Evolutionary conservation across 2,888 invertebrate species (phyloP), one percentile per base, ranked within the genome.

Genomic region (Eristalis pertinax): DNA sequence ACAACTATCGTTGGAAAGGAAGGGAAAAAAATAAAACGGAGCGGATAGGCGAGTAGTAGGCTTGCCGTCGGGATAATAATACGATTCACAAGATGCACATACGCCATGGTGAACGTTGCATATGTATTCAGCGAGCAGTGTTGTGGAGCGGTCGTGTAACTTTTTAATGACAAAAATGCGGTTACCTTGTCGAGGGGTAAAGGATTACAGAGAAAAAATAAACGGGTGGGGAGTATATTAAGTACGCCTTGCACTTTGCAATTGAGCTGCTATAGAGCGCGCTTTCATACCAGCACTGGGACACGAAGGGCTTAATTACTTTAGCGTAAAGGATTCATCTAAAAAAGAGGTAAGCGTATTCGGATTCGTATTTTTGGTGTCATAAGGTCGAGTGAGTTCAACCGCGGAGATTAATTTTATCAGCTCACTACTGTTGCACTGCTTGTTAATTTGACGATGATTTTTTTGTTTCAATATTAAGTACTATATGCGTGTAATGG

Each of bases 81-180:
- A 76, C 79, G 62, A 79, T 87, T 84, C 79, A 80, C 50, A 84
- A 76, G 73, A 84, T 87, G 87, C 87, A 80, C 72, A 87, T 86
- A 78, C 69, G 82, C 74, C 78, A 70, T 58, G 50, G 78, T 83
- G 78, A 70, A 60, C 58, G 78, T 50, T 83, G 70, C 82, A 74
- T 74, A 65, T 62, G 38, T 78, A 75, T 67, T 77, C 84, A 78
- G 72, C 60, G 64, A 73, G 65, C 67, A 69, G 78, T 68, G 56
- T 80, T 70, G 79, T 79, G 79, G 79, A 88, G 85, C 79, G 79
- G 77, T 63, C 81, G 84, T 82, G 87, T 87, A 84, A 87, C 87
- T 89, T 89, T 89, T 89, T 89, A 89, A 89, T 89, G 84, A 87
- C 75, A 84, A 84, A 89, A 84, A 84, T 89, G 89, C 79, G 89